Evolutionary conservation across 2,797 vertebrate genomes (phyloP).

Genomic region (Mormyrus proboscirostris): DNA sequence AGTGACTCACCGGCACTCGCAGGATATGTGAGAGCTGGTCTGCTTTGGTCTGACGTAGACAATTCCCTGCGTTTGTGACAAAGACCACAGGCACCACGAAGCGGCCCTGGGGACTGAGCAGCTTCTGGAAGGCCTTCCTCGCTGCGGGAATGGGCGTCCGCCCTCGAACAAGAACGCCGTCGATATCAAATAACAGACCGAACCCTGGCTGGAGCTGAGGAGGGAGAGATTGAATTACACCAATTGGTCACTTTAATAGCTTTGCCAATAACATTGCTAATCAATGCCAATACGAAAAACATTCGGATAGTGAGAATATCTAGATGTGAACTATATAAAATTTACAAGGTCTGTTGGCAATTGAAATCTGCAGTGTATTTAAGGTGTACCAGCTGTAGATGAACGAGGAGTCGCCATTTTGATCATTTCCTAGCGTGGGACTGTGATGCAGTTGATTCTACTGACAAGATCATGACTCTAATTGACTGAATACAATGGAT

Average conservation of each 20-base stretch:
- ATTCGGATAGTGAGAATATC: neutral
- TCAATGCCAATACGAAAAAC: neutral
- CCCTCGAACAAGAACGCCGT: conserved; percentile 78
- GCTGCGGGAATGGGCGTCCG: conserved; percentile 72
- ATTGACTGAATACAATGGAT: neutral
- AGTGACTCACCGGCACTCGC: conserved; percentile 69
- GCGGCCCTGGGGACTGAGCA: conserved; percentile 64
- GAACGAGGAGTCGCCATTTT: neutral
- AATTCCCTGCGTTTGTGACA: conserved; percentile 83
- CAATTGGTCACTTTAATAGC: neutral
- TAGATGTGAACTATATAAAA: neutral
- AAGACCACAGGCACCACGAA: conserved; percentile 79
- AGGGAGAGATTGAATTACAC: neutral
- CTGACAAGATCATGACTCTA: neutral
- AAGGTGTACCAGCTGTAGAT: neutral
- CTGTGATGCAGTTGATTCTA: neutral
- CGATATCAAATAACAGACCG: conserved; percentile 79
- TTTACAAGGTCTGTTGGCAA: neutral
- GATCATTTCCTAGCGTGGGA: neutral
- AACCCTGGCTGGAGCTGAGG: conserved; percentile 61
- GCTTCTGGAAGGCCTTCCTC: conserved; percentile 68
- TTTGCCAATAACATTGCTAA: neutral
- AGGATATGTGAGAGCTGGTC: conserved; percentile 74
- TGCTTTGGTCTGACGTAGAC: conserved; percentile 73
- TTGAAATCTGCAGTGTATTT: neutral